Percentiles rank a stretch among this genome's conserved stretches.
phyloP scores from a whole-genome alignment of 2,888 invertebrate genomes.

The Caenorhabditis sp. region DNA sequence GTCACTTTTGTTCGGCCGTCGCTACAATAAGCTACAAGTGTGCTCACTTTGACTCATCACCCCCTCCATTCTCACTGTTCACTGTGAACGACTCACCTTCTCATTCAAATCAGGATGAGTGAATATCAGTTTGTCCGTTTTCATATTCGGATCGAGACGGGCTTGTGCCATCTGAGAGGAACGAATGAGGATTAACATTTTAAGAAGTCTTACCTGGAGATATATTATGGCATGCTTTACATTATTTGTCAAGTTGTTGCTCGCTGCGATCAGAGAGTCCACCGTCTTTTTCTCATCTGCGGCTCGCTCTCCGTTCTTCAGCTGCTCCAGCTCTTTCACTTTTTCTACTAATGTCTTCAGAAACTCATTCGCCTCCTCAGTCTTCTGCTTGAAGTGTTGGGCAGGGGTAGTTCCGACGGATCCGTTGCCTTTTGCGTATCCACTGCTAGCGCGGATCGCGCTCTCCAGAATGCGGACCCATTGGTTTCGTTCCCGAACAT shows the following conservation, averaged over 20 bases:
- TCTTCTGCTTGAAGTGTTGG: constrained; percentile 50
- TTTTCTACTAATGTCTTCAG: constrained; percentile 54
- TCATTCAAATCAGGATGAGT: constrained; percentile 45
- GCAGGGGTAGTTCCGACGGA: constrained; percentile 22
- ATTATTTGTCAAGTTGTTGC: constrained; percentile 88
- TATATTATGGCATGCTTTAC: constrained; percentile 97
- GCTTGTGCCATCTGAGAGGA: too few relatives aligned
- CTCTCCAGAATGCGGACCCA: constrained; percentile 97
- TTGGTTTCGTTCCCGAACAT: constrained; percentile 92
- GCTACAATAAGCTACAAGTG: not conserved
- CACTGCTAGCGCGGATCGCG: constrained; percentile 83
- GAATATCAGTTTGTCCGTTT: constrained; percentile 46
- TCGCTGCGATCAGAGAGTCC: constrained; percentile 59
- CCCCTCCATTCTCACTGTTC: not conserved
- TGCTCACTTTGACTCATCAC: constrained; percentile 2
- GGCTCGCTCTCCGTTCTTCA: constrained; percentile 32
- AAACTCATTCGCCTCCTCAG: constrained; percentile 52
- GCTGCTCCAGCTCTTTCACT: constrained; percentile 60
- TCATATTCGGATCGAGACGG: not conserved
- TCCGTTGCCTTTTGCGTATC: constrained; percentile 32
- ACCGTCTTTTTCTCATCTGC: constrained; percentile 53
- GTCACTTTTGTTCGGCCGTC: too few relatives aligned
- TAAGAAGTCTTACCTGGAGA: constrained; percentile 47
- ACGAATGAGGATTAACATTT: too few relatives aligned
- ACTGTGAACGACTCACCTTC: constrained; percentile 25